Base-by-base conservation (phyloP, 2,888 invertebrate genomes). In the Polyommatus iphigenia region DNA sequence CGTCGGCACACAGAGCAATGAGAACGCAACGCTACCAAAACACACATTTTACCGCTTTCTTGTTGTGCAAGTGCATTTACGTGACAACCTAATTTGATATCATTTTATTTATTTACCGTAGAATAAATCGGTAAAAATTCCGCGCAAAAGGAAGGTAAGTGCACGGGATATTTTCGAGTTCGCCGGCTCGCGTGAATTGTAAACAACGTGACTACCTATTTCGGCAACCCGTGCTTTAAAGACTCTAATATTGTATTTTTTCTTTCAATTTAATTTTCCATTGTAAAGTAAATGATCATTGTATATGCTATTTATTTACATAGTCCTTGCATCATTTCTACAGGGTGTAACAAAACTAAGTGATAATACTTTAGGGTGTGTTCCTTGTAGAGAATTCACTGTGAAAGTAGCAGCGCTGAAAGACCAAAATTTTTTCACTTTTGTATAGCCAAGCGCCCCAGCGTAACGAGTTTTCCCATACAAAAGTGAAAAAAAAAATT, bases 71-170 rank as follows among this genome's bases (percentile, higher is more conserved):
- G 90, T 91, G 90, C 85, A 89, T 87, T 82, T 87, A 88, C 89
- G 89, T 89, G 85, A 89, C 87, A 73, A 91, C 91, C 79, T 91
- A 91, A 85, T 79, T 78, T 82, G 83, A 78, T 80, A 85, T 82
- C 81, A 84, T 81, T 81, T 81, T 82, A 81, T 83, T 54, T 54
- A 54, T 18, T 54, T 5, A 54, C 79, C 59, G 83, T 85, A 85
- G 82, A 83, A n/a, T 85, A 86, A 88, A 87, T 84, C 83, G 83
- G 4, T 83, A 84, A 93, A 87, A 87, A 93, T 93, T 92, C 93
- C 94, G 85, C 92, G 93, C 13, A 94, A 93, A 87, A 90, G 92
- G 90, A 94, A 94, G 93, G 93, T 94, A 84, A 92, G 93, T 90
- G 80, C 78, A 80, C 80, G 81, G 80, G 78, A 67, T 72, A 77